Base-by-base conservation (phyloP, 1,140 invertebrate species). In the Drosophila teissieri region DNA sequence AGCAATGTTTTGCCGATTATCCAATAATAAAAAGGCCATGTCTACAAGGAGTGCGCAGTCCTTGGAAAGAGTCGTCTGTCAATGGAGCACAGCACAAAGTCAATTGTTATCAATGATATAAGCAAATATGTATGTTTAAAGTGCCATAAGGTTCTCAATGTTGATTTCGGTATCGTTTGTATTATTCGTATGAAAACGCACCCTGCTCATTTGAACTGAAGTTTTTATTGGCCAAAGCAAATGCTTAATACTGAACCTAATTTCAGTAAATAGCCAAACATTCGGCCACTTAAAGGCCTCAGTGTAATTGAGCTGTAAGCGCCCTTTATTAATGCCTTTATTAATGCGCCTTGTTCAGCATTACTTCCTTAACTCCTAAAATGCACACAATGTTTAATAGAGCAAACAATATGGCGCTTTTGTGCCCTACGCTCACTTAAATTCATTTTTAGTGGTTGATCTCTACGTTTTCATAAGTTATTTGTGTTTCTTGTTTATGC, bases 401-500 rank as follows among this genome's bases (percentile, higher is more conserved):
- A 22, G 44, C 11, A 46, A 14, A 5, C 19, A 22, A 14, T 14
- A 8, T 7, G 1, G 27, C 2, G 27, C 27, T 31, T 7, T 7
- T 8, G 27, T 8, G 27, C 7, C 27, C 6, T 31, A 31, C 7
- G 6, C 27, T 31, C 2, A 31, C 27, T 7, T 31, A 31, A 31
- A 1, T 31, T 31, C 6, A 31, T 1, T 31, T 31, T 8, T 8
- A 31, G 7, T 31, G 31, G 7, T 31, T 15, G 19, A 37, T 22
- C 31, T 4, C n/a, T 17, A n/a, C 11, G 15, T 46, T 14, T 39
- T 37, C 5, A 39, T 48, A 37, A 8, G 24, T 37, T 24, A 24
- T 44, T 48, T 61, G 49, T 42, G 34, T 51, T 40, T 34, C 44
- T 65, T 27, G 49, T 61, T 78, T 34, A 45, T 49, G 54, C 54